These are phyloP conservation scores for Platerodrilus igneus DNA, from an alignment of 2,888 invertebrate genomes.

Conservation along the genomic window DNA sequence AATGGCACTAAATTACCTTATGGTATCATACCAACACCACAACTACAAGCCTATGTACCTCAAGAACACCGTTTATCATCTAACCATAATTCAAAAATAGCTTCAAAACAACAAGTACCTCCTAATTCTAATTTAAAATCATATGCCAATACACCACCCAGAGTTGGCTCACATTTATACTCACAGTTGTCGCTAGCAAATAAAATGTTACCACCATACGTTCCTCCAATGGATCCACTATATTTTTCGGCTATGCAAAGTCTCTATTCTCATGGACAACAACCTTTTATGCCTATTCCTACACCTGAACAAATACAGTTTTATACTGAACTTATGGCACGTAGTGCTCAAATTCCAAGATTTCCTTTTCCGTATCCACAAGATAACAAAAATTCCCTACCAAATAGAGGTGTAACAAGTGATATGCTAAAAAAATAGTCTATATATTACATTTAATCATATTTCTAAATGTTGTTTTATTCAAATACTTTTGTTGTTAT, in stretches of 20 bases:
- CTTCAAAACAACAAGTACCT: not conserved
- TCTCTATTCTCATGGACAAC: conserved; percentile 44
- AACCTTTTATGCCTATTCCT: conserved; percentile 48
- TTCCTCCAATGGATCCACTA: conserved; percentile 41
- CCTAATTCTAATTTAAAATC: conserved; percentile 9
- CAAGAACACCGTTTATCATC: conserved; percentile 12
- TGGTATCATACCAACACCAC: conserved; percentile 17
- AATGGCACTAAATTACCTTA: conserved; percentile 34
- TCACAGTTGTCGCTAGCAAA: conserved; percentile 29
- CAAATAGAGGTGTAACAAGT: too few species aligned
- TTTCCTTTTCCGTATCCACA: conserved; percentile 40
- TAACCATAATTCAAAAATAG: conserved; percentile 15
- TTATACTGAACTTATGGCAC: conserved; percentile 52
- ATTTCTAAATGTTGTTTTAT: too few species aligned
- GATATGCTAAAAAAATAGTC: too few species aligned
- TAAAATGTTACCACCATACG: conserved; percentile 41
- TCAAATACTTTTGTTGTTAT: too few species aligned
- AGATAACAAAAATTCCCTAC: too few species aligned
- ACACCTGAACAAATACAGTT: conserved; percentile 52
- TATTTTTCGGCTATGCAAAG: conserved; percentile 51
- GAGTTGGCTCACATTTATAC: conserved; percentile 37
- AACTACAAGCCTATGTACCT: conserved; percentile 12
- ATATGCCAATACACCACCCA: conserved; percentile 27
- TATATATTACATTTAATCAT: too few species aligned
- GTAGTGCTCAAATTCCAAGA: conserved; percentile 36